Evolutionary conservation across 1,140 invertebrate genomes (phyloP).

Genomic region (Mercenaria mercenaria): DNA sequence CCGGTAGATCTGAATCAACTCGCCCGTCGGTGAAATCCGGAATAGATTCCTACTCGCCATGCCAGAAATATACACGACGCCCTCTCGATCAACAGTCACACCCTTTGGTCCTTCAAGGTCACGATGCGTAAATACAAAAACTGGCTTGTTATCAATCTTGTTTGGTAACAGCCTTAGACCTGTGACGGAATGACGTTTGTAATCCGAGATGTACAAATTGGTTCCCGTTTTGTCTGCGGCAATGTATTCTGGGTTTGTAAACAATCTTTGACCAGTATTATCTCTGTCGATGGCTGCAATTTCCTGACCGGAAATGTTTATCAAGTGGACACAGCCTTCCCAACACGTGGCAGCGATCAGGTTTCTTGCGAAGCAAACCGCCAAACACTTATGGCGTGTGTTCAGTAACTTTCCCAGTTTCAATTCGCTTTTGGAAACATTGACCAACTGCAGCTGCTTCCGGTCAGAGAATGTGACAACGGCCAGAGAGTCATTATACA

Average conservation of each 20-base stretch:
- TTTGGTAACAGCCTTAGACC: slow-evolving; percentile 8
- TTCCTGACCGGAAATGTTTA: slow-evolving; percentile 33
- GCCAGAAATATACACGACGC: slow-evolving; percentile 48
- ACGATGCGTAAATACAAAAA: slow-evolving; percentile 44
- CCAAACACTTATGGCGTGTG: slow-evolving; percentile 42
- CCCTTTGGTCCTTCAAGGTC: slow-evolving; percentile 56
- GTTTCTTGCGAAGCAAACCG: slow-evolving; percentile 36
- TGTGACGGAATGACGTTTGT: slow-evolving; percentile 35
- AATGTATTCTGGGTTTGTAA: slow-evolving; percentile 56
- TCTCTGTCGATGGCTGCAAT: slow-evolving; percentile 10
- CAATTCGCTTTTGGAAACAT: slow-evolving; percentile 19
- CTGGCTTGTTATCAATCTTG: slow-evolving; percentile 49
- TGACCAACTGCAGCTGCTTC: slow-evolving; percentile 45
- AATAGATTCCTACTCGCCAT: slow-evolving; percentile 60
- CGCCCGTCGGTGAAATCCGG: slow-evolving; percentile 9
- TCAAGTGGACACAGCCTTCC: slow-evolving; percentile 47
- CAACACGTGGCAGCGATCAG: slow-evolving; percentile 56
- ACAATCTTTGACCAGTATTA: slow-evolving; percentile 4
- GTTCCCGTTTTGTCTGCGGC: slow-evolving; percentile 35
- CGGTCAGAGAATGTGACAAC: slow-evolving; percentile 53
- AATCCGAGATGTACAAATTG: slow-evolving; percentile 41
- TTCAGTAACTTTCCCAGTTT: neutral
- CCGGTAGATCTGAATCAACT: slow-evolving; percentile 46
- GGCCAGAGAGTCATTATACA: slow-evolving; percentile 39
- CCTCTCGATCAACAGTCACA: slow-evolving; percentile 15